phyloP scores from a whole-genome alignment of 1,140 invertebrate genomes.

The Diorhabda elongata region DNA sequence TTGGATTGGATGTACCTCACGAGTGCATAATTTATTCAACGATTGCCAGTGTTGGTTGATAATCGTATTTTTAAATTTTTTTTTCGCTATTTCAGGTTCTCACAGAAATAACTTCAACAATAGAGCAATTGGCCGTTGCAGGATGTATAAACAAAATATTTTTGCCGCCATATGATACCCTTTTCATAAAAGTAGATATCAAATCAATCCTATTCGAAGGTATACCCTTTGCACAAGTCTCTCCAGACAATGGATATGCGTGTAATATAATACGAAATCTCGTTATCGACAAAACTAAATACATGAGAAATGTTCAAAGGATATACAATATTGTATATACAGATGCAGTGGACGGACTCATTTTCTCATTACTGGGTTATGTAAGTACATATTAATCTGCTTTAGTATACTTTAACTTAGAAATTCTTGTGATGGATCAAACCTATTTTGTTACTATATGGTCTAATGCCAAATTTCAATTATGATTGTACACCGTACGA shows the following conservation, averaged over 20 bases:
- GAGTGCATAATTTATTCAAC: too few species aligned
- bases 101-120: constrained; percentile 13
- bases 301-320: constrained; percentile 25
- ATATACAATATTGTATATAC: constrained; percentile 4
- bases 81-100: constrained; percentile 15
- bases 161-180: constrained; percentile 5
- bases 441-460: too few species aligned
- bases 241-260: constrained; percentile 18
- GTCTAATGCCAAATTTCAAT: too few species aligned
- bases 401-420: too few species aligned
- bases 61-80: neutral
- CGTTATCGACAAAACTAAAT: constrained; percentile 13
- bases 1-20: too few species aligned
- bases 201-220: constrained; percentile 30
- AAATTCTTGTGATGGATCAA: too few species aligned
- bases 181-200: constrained; percentile 26
- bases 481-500: too few species aligned
- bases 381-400: constrained; percentile 45
- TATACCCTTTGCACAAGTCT: constrained; percentile 16
- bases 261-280: constrained; percentile 21
- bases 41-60: too few species aligned
- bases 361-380: constrained; percentile 53
- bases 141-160: constrained; percentile 27
- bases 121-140: constrained; percentile 23
- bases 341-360: neutral